Evolutionary conservation across 1,140 invertebrate genomes (phyloP).

Genomic region (Drosophila melanogaster): Release_6_plus_ISO1_MT NT_033777.3:25186501-25187000

Average conservation of each 20-base stretch:
- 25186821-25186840: conserved; percentile 61
- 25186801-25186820: conserved; percentile 70
- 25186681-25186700: conserved; percentile 60
- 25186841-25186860: conserved; percentile 62
- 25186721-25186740: conserved; percentile 25
- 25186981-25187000: too few relatives aligned
- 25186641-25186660: conserved; percentile 34
- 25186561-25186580: too few relatives aligned
- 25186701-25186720: conserved; percentile 24
- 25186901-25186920: conserved; percentile 65
- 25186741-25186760: conserved; percentile 23
- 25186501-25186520: too few relatives aligned
- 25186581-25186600: conserved; percentile 14
- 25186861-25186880: conserved; percentile 76
- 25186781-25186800: conserved; percentile 51
- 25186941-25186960: conserved; percentile 64
- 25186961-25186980: background rate
- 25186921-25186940: conserved; percentile 84
- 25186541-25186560: background rate
- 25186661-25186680: conserved; percentile 45
- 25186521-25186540: too few relatives aligned
- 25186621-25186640: conserved; percentile 41
- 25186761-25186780: conserved; percentile 12
- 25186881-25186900: conserved; percentile 58
- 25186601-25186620: conserved; percentile 42